Percentiles rank a stretch among this genome's conserved stretches.
These are phyloP conservation scores for Pinna nobilis DNA, from an alignment of 1,140 invertebrate genomes.

Conservation along the genomic window DNA sequence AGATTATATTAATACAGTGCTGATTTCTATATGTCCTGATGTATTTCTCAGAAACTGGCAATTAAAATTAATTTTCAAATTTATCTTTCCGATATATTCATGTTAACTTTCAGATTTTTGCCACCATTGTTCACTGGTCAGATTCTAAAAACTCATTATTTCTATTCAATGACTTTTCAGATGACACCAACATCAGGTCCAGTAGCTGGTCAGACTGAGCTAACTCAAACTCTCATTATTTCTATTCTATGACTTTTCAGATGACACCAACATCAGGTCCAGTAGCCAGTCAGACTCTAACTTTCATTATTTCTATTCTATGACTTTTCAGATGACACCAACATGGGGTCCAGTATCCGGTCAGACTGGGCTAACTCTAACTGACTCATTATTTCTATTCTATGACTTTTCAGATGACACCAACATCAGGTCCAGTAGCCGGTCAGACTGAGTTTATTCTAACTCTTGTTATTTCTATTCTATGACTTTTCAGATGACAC, in stretches of 20 bases:
- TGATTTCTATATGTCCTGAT: background rate
- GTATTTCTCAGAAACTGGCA: background rate
- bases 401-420: no score
- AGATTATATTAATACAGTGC: background rate
- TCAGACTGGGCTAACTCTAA: no score
- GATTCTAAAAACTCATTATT: no score
- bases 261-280: slow-evolving; percentile 71
- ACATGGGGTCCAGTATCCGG: background rate
- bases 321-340: no score
- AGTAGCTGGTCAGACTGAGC: slow-evolving; percentile 63
- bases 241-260: slow-evolving; percentile 45
- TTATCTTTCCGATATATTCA: background rate
- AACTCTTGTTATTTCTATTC: no score
- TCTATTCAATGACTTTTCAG: slow-evolving; percentile 45
- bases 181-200: slow-evolving; percentile 71
- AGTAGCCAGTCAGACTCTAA: background rate
- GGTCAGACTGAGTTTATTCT: no score
- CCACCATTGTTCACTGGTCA: no score
- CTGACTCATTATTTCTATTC: no score
- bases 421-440: no score
- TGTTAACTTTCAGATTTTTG: background rate
- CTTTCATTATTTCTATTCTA: background rate
- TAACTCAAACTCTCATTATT: no score
- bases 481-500: no score
- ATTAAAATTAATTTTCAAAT: background rate